Percentiles rank a stretch among this genome's conserved stretches.
These are phyloP conservation scores for Sebastes iracundus DNA, from an alignment of 2,797 vertebrate genomes.

Conservation along the genomic window DNA sequence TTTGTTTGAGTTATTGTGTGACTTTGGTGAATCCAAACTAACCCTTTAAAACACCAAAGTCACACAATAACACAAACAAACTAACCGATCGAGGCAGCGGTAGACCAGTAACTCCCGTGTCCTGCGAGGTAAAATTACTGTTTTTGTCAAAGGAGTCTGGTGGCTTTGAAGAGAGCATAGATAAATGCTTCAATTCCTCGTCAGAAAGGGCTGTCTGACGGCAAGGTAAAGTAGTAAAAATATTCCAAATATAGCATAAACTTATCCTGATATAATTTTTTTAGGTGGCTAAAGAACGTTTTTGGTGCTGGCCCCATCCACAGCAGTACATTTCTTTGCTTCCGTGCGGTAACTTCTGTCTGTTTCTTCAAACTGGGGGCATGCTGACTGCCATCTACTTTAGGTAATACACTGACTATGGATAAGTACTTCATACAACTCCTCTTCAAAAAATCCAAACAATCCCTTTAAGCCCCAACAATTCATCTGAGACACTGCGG, in stretches of 20 bases:
- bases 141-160: neutral
- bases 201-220: neutral
- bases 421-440: neutral
- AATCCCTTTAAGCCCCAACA: neutral
- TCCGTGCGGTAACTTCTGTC: neutral
- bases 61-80: neutral
- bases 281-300: too few species aligned
- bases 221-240: too few species aligned
- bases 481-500: constrained; percentile 18
- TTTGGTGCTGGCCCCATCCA: too few species aligned
- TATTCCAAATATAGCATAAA: too few species aligned
- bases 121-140: neutral
- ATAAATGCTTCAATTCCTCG: neutral
- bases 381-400: neutral
- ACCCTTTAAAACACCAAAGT: too few species aligned
- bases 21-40: neutral
- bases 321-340: neutral
- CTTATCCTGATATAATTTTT: too few species aligned
- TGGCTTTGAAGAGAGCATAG: neutral
- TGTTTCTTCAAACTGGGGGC: neutral
- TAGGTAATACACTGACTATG: neutral
- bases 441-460: neutral
- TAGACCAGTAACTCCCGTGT: neutral
- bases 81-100: neutral
- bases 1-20: neutral